Percentiles rank a stretch among this genome's conserved stretches.
Evolutionary conservation across 30 jellyfish, hydroid and myxozoan genomes (phyloP).

Genomic region (Turritopsis rubra): DNA sequence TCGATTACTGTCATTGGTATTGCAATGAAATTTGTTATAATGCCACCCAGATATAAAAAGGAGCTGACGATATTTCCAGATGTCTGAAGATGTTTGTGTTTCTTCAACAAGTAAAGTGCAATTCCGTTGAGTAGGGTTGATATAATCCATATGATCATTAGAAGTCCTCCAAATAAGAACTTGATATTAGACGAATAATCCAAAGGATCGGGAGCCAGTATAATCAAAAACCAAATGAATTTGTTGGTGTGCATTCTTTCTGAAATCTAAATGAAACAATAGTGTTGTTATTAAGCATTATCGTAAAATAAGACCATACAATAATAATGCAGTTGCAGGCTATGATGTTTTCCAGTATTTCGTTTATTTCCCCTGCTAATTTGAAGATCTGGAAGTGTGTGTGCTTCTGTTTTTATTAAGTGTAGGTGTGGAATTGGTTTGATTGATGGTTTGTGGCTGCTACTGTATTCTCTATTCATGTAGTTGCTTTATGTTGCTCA

Average conservation of each 20-base stretch:
- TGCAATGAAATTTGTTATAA: background rate
- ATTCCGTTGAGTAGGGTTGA: background rate
- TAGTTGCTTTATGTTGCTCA: too few species aligned
- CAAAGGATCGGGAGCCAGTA: background rate
- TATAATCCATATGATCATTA: background rate
- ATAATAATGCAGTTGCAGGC: too few species aligned
- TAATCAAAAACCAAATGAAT: background rate
- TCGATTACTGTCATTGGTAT: constrained; percentile 6
- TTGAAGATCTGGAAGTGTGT: too few species aligned
- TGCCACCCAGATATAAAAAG: background rate
- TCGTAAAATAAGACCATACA: too few species aligned
- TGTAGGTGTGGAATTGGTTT: too few species aligned
- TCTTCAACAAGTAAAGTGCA: background rate
- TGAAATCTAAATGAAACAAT: too few species aligned
- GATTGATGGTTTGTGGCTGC: too few species aligned
- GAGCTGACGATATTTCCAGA: background rate
- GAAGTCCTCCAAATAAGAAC: background rate
- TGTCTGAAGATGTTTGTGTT: background rate
- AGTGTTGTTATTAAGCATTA: too few species aligned
- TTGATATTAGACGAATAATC: background rate
- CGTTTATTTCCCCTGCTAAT: too few species aligned
- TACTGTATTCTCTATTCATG: too few species aligned
- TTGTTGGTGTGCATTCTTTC: background rate
- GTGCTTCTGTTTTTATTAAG: too few species aligned
- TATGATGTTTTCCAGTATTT: too few species aligned